Percentiles rank a stretch among this genome's conserved stretches.
Evolutionary conservation across 1,140 invertebrate species (phyloP).

Genomic region (Hypsibius dujardini): DNA sequence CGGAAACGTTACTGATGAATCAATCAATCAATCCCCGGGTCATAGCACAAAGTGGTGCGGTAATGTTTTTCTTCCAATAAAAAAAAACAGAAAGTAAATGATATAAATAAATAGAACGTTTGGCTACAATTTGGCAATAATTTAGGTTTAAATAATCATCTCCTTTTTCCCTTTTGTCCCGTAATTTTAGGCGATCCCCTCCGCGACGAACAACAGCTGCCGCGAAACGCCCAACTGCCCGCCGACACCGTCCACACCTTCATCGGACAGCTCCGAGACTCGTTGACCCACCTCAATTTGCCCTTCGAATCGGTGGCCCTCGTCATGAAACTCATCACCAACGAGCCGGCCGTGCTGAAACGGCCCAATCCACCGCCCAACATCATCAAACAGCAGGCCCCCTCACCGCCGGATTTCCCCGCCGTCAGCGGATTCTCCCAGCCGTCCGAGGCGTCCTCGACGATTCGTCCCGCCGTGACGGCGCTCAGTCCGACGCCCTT

Average conservation of each 20-base stretch:
- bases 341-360: not conserved
- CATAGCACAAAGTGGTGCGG: no score
- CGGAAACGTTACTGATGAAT: no score
- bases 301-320: not conserved
- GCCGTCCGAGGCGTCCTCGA: not conserved
- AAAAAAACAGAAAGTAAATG: no score
- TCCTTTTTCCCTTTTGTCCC: no score
- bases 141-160: no score
- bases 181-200: no score
- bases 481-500: not conserved
- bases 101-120: no score
- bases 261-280: constrained; percentile 59
- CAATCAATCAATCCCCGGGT: no score
- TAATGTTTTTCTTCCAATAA: no score
- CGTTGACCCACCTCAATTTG: not conserved
- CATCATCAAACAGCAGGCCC: not conserved
- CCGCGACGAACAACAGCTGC: constrained; percentile 17
- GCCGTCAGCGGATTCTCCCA: not conserved
- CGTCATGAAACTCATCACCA: not conserved
- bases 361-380: constrained; percentile 14
- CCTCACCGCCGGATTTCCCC: not conserved
- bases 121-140: no score
- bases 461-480: not conserved
- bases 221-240: constrained; percentile 54
- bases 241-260: constrained; percentile 74